Evolutionary conservation across 37 sponge, comb jelly and placozoan species (phyloP).

Genomic region (Beroe forskalii): DNA sequence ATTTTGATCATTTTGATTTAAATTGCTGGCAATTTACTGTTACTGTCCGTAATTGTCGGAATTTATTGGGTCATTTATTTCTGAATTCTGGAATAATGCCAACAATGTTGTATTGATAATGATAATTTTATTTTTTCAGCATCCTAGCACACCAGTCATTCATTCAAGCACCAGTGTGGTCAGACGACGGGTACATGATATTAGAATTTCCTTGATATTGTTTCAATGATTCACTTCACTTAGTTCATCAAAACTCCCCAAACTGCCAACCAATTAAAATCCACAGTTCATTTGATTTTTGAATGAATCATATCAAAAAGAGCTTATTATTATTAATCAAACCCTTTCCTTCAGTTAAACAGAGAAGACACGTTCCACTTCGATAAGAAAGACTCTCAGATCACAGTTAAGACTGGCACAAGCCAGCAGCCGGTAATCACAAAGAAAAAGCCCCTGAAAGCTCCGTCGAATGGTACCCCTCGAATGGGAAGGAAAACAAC

Average conservation of each 20-base stretch:
- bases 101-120: too few relatives aligned
- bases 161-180: neutral
- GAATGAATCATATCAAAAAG: too few relatives aligned
- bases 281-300: too few relatives aligned
- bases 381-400: neutral
- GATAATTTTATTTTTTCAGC: too few relatives aligned
- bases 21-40: too few relatives aligned
- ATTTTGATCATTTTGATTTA: neutral
- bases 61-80: too few relatives aligned
- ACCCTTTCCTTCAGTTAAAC: constrained; percentile 33
- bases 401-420: neutral
- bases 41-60: too few relatives aligned
- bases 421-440: neutral
- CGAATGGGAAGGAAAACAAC: neutral
- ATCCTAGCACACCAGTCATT: constrained; percentile 43
- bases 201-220: too few relatives aligned
- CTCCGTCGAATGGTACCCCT: neutral
- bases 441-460: neutral
- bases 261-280: neutral
- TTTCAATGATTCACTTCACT: neutral
- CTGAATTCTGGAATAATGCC: too few relatives aligned
- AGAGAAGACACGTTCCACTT: constrained; percentile 40
- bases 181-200: constrained; percentile 29
- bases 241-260: neutral
- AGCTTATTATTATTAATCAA: too few relatives aligned